Percentiles rank a stretch among this genome's conserved stretches.
Evolutionary conservation across 2,888 invertebrate genomes (phyloP).

Genomic region (Drosophila diplacantha): DNA sequence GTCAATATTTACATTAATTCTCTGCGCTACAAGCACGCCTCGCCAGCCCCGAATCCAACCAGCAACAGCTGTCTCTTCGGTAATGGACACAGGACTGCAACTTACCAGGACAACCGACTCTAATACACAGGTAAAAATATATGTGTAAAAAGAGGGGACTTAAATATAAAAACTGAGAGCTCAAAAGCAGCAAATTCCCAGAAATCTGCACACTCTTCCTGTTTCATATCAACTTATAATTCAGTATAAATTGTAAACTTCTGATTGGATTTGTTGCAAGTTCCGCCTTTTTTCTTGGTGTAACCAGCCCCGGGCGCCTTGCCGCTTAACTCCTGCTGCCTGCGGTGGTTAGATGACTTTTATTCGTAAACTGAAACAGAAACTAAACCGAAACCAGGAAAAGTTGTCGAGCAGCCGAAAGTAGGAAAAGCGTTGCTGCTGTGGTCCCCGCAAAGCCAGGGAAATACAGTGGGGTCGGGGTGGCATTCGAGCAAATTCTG

Average conservation of each 20-base stretch:
- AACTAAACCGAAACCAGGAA: constrained; percentile 36
- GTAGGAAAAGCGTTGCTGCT: constrained; percentile 33
- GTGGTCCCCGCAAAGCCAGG: constrained; percentile 9
- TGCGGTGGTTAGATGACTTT: constrained; percentile 59
- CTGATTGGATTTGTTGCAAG: not conserved
- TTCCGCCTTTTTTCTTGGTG: constrained; percentile 7
- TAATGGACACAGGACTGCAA: constrained; percentile 28
- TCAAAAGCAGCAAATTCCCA: not conserved
- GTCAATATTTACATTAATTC: constrained; percentile 71
- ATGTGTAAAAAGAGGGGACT: no score
- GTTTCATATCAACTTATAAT: not conserved
- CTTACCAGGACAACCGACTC: constrained; percentile 7
- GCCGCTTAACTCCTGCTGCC: constrained; percentile 17
- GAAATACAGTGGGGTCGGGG: not conserved
- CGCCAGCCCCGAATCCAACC: constrained; percentile 16
- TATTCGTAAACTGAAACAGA: constrained; percentile 62
- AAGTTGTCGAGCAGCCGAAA: constrained; percentile 36
- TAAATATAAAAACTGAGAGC: not conserved
- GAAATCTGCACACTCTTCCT: no score
- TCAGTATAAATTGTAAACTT: not conserved
- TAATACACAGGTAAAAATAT: constrained; percentile 1
- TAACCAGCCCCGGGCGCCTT: constrained; percentile 2
- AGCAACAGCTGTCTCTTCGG: constrained; percentile 44
- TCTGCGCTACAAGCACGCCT: constrained; percentile 36
- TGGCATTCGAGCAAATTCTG: constrained; percentile 42